Evolutionary conservation across 2,888 invertebrate genomes (phyloP), one percentile per base, ranked within the genome.

Genomic region (Cephalotes varians): DNA sequence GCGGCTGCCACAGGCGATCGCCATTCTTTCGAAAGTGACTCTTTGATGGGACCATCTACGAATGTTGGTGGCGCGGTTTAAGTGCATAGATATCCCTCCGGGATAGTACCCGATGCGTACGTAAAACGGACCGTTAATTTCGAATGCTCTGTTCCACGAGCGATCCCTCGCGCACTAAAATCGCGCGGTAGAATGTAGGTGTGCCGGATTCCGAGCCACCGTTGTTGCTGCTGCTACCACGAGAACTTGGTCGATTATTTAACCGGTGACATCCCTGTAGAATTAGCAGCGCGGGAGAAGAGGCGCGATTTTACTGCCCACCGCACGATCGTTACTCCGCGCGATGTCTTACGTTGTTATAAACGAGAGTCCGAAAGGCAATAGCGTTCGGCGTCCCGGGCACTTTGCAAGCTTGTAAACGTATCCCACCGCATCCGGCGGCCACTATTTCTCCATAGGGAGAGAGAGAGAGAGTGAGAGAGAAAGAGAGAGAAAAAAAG

Each of bases 391-490:
- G 25, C 44, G 44, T 77, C 67, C 56, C 44, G 56, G 56, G 12
- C 56, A 79, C 77, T 79, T 79, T 69, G 69, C 77, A 69, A 69
- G 69, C 77, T 79, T 69, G 77, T 79, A 79, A 79, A 79, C 67
- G 54, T 77, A 65, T 77, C 65, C 65, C 54, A 65, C 28, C 44
- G 69, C 77, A 69, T 67, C 44, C 69, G 67, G 34, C 31, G 56
- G 9, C 44, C 62, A 49, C 56, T 79, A 56, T 67, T 67, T 69
- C 69, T 69, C 21, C 69, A 7, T 6, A 9, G 18, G 5, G 49
- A 15, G 10, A 65, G 37, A 25, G 51, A 31, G 15, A 44, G n/a
- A n/a, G n/a, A n/a, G n/a, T n/a, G 18, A 5, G 49, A 15, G 10
- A 65, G 2, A 37, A 5, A 25, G n/a, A 25, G 18, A 40, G 18